These are phyloP conservation scores for Megathymus violae DNA, from an alignment of 1,140 invertebrate genomes.

Conservation along the genomic window DNA sequence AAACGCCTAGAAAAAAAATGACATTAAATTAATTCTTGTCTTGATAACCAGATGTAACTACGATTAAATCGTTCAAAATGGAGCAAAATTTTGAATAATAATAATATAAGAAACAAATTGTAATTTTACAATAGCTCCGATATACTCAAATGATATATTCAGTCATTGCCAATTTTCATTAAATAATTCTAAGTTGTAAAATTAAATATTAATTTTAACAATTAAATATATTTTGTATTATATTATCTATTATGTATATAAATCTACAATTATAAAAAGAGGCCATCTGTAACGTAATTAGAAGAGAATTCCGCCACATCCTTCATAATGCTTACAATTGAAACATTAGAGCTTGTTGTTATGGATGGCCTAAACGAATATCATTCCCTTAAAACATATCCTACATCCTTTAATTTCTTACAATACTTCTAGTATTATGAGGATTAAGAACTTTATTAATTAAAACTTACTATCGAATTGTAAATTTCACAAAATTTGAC, in stretches of 20 bases:
- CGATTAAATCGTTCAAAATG: slow-evolving; percentile 35
- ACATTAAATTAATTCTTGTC: background rate
- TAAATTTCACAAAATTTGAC: background rate
- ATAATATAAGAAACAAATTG: slow-evolving; percentile 6
- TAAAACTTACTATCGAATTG: no score
- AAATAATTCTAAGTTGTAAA: no score
- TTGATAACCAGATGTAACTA: slow-evolving; percentile 23
- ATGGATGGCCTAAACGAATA: slow-evolving; percentile 27
- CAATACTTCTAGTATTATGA: no score
- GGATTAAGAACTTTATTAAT: no score
- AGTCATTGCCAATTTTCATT: no score
- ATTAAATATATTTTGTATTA: no score
- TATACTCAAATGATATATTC: no score
- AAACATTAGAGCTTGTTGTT: no score
- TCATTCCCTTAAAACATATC: slow-evolving; percentile 43
- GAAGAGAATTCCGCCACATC: no score
- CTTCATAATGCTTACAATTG: no score
- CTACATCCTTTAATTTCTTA: slow-evolving; percentile 13
- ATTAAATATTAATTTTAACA: background rate
- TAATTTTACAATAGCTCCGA: background rate
- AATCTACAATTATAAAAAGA: background rate
- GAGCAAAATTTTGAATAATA: slow-evolving; percentile 36
- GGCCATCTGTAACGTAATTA: background rate
- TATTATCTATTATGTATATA: background rate
- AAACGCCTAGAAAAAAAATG: slow-evolving; percentile 11